A percentile compares a stretch with the other conserved stretches of the same genome.
Conservation (phyloP, 2,113 vertebrate genomes). For the Serilophus lunatus region DNA sequence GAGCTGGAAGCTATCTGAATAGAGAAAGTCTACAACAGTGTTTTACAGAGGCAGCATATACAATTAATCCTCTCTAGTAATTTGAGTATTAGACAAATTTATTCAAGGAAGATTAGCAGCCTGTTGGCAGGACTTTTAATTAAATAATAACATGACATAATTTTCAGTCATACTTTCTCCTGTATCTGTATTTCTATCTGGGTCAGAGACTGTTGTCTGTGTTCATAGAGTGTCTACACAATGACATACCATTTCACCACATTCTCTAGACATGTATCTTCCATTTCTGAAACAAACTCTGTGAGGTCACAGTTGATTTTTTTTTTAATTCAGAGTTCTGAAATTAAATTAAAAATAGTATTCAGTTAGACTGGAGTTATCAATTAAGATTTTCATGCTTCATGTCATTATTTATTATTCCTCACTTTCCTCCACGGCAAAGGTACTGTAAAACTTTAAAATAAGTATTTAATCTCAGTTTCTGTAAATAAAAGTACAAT, state of each 20-base stretch:
- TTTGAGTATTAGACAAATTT: background rate
- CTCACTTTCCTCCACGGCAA: background rate
- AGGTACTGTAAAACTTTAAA: background rate
- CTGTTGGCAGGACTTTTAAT: conserved; percentile 6
- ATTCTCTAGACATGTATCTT: background rate
- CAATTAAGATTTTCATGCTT: background rate
- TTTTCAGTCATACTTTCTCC: background rate
- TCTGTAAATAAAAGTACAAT: background rate
- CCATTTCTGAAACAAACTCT: background rate
- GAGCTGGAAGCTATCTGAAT: background rate
- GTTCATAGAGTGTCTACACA: background rate
- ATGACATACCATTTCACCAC: fast-evolving
- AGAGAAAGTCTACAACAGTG: background rate
- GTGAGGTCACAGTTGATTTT: background rate
- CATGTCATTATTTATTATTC: background rate
- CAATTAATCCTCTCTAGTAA: background rate
- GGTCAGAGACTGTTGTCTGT: background rate
- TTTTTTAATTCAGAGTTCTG: background rate
- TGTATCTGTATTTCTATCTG: background rate
- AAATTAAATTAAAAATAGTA: background rate
- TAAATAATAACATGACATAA: background rate
- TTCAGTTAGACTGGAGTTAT: background rate
- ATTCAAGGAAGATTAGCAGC: background rate
- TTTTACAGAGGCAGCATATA: background rate
- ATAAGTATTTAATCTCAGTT: background rate